These are phyloP conservation scores for Muscidifurax raptorellus DNA, from an alignment of 1,140 invertebrate genomes.

Conservation along the genomic window DNA sequence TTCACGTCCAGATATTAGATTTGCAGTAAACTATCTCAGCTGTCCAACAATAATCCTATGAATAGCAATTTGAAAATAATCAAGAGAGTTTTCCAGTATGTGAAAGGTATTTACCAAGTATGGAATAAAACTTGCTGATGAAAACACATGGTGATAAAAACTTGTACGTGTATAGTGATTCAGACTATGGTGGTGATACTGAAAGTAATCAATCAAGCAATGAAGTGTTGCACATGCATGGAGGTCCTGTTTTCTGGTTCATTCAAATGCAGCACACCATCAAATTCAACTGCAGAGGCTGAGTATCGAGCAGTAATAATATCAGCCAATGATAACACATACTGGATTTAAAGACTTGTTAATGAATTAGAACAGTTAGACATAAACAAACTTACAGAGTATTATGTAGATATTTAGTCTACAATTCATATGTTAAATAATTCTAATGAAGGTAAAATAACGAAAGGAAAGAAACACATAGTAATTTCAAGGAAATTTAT, in stretches of 20 bases:
- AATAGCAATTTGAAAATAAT: conserved; percentile 64
- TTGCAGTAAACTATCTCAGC: conserved; percentile 53
- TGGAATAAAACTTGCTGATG: conserved; percentile 21
- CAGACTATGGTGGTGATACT: conserved; percentile 29
- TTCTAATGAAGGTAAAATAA: conserved; percentile 54
- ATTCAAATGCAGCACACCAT: conserved; percentile 54
- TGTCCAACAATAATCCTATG: conserved; percentile 60
- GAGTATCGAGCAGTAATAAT: conserved; percentile 57
- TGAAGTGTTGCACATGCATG: conserved; percentile 48
- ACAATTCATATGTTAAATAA: conserved; percentile 57
- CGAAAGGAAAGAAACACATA: conserved; percentile 56
- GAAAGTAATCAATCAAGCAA: conserved; percentile 37
- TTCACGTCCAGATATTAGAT: conserved; percentile 62
- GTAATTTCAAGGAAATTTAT: conserved; percentile 57
- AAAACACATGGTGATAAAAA: conserved; percentile 18
- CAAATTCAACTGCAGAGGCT: conserved; percentile 57
- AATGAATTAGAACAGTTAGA: conserved; percentile 48
- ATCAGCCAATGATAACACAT: conserved; percentile 53
- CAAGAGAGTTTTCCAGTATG: conserved; percentile 66
- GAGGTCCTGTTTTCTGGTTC: conserved; percentile 55
- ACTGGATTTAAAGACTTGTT: conserved; percentile 48
- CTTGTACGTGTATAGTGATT: conserved; percentile 28
- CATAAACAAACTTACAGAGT: conserved; percentile 42
- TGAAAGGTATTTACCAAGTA: conserved; percentile 63
- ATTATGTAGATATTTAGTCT: conserved; percentile 53